phyloP scores from a whole-genome alignment of 2,113 vertebrate genomes.

The Trogon surrucura region DNA sequence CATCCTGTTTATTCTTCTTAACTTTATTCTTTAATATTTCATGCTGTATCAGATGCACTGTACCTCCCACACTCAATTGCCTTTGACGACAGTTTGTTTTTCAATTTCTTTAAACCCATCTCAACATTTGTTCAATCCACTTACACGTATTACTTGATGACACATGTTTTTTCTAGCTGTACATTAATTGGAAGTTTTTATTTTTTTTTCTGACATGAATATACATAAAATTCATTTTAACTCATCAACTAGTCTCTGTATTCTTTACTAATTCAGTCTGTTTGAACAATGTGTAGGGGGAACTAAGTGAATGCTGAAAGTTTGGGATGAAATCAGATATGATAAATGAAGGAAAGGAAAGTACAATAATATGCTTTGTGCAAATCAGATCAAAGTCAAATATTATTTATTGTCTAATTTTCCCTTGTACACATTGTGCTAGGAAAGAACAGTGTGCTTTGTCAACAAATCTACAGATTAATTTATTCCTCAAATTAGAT shows the following conservation, averaged over 20 bases:
- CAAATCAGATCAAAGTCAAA: slow-evolving; percentile 50
- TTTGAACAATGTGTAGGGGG: background rate
- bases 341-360: slow-evolving; percentile 36
- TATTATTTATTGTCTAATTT: slow-evolving; percentile 60
- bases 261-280: background rate
- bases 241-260: background rate
- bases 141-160: background rate
- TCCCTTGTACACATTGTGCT: background rate
- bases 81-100: background rate
- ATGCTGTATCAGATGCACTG: background rate
- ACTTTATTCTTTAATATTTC: background rate
- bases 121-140: background rate
- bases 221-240: slow-evolving; percentile 7
- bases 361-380: background rate
- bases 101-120: background rate
- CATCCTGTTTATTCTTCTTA: background rate
- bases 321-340: slow-evolving; percentile 3
- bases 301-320: background rate
- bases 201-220: slow-evolving; percentile 7
- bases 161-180: background rate
- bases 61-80: background rate
- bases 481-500: slow-evolving; percentile 17
- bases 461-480: slow-evolving; percentile 40
- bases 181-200: background rate
- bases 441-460: background rate